phyloP scores from a whole-genome alignment of 2,113 vertebrate genomes.

The Centropus unirufus region DNA sequence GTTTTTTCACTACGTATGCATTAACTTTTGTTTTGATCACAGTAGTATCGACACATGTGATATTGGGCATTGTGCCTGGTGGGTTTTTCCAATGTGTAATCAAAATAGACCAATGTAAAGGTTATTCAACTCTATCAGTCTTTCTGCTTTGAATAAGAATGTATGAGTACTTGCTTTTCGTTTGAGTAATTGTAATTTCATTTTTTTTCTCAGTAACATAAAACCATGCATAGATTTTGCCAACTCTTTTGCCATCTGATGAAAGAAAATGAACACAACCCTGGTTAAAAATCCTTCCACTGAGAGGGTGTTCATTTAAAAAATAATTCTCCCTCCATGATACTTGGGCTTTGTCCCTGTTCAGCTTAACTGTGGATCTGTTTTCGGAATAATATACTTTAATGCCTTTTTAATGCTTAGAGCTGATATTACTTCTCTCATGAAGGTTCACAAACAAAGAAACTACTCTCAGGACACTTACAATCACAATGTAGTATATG shows the following conservation, averaged over 20 bases:
- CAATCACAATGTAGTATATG: neutral
- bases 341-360: neutral
- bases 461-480: neutral
- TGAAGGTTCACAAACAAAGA: neutral
- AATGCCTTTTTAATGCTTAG: neutral
- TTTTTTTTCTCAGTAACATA: neutral
- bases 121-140: neutral
- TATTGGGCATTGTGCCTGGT: neutral
- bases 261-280: neutral
- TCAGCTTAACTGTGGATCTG: neutral
- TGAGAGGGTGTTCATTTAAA: neutral
- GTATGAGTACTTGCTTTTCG: neutral
- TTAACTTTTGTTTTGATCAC: neutral
- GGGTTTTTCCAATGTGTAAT: neutral
- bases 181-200: neutral
- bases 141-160: neutral
- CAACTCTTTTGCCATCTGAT: neutral
- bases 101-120: neutral
- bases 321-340: neutral
- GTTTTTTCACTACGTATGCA: neutral
- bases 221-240: neutral
- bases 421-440: neutral
- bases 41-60: neutral
- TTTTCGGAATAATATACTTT: neutral
- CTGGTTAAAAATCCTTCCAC: neutral